Conservation (phyloP, 2,113 vertebrate species). For the Prochilodus magdalenae region DNA sequence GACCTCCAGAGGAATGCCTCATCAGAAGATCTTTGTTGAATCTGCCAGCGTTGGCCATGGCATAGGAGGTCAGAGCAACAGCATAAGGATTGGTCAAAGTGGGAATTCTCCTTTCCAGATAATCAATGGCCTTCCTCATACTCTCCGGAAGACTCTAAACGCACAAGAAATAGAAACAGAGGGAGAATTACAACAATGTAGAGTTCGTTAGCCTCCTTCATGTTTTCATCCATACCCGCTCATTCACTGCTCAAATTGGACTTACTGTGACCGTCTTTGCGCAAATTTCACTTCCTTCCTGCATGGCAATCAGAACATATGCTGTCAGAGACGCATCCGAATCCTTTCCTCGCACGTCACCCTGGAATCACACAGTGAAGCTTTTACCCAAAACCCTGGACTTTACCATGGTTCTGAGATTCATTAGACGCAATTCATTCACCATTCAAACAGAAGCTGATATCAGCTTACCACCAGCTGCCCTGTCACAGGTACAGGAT, state of each 20-base stretch:
- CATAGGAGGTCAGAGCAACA: constrained; percentile 83
- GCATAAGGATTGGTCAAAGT: constrained; percentile 82
- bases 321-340: constrained; percentile 84
- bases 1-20: constrained; percentile 54
- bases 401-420: background rate
- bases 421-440: no score
- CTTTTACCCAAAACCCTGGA: background rate
- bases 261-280: constrained; percentile 75
- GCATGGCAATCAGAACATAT: constrained; percentile 83
- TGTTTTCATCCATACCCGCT: background rate
- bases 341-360: constrained; percentile 66
- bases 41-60: constrained; percentile 74
- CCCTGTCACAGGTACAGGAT: constrained; percentile 70
- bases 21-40: constrained; percentile 61
- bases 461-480: constrained; percentile 79
- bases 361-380: constrained; percentile 66
- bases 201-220: no score
- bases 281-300: constrained; percentile 78
- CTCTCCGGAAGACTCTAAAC: constrained; percentile 77
- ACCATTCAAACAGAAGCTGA: background rate
- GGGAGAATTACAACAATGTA: no score
- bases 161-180: no score
- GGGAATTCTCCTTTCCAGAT: constrained; percentile 71
- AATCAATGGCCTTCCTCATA: constrained; percentile 73
- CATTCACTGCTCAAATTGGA: no score